Evolutionary conservation across 2,113 vertebrate species (phyloP).

Genomic region (Gobius niger): DNA sequence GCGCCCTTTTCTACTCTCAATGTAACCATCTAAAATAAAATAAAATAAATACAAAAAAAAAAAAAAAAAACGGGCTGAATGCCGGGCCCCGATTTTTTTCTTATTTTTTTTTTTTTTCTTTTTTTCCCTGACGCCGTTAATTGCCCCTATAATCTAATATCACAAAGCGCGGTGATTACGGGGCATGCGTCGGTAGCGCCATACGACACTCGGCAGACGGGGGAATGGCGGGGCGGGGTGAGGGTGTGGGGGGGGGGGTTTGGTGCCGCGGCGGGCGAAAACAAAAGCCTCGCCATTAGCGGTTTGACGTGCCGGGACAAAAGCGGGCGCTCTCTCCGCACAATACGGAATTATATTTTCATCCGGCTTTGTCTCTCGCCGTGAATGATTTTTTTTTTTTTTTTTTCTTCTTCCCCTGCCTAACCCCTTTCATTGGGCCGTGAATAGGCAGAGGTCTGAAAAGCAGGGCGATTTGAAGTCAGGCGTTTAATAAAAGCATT

Average conservation of each 20-base stretch:
- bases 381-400: slow-evolving; percentile 76
- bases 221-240: slow-evolving; percentile 36
- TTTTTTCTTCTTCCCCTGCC: too few species aligned
- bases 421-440: slow-evolving; percentile 72
- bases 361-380: slow-evolving; percentile 81
- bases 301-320: slow-evolving; percentile 82
- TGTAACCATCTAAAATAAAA: not conserved
- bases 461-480: slow-evolving; percentile 78
- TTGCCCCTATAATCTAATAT: slow-evolving; percentile 88
- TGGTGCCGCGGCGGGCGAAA: slow-evolving; percentile 66
- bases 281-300: slow-evolving; percentile 83
- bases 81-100: slow-evolving; percentile 69
- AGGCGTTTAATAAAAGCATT: slow-evolving; percentile 81
- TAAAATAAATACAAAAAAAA: too few species aligned
- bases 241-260: too few species aligned
- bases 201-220: slow-evolving; percentile 77
- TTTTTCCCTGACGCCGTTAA: slow-evolving; percentile 83
- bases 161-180: slow-evolving; percentile 84
- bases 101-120: too few species aligned
- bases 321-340: slow-evolving; percentile 63
- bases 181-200: slow-evolving; percentile 73
- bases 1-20: not conserved
- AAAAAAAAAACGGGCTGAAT: slow-evolving; percentile 55
- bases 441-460: slow-evolving; percentile 80
- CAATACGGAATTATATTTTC: slow-evolving; percentile 86